These are phyloP conservation scores for Coenobita brevimanus DNA, from an alignment of 1,140 invertebrate genomes.

Conservation along the genomic window DNA sequence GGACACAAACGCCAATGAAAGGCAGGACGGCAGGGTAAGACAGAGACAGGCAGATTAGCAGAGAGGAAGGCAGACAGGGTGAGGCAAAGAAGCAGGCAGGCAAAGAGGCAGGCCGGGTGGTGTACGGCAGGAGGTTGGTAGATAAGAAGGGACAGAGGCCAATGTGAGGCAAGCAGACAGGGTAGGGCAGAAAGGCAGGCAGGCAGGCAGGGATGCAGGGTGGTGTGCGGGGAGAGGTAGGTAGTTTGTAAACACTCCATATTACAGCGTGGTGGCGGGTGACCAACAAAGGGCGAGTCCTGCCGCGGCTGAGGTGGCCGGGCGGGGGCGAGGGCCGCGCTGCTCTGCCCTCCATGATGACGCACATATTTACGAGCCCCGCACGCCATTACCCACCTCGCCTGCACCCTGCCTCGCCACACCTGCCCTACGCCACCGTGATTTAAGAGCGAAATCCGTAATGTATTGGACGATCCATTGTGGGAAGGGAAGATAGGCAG, in stretches of 20 bases:
- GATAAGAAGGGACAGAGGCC: too few relatives aligned
- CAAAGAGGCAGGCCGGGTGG: too few relatives aligned
- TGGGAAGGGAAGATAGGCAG: slow-evolving; percentile 29
- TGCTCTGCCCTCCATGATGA: slow-evolving; percentile 42
- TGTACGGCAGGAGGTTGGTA: too few relatives aligned
- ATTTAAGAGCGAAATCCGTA: slow-evolving; percentile 52
- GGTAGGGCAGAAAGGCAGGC: neutral
- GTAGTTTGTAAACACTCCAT: slow-evolving; percentile 53
- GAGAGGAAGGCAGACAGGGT: too few relatives aligned
- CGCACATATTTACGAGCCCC: slow-evolving; percentile 43
- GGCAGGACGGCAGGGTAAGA: neutral
- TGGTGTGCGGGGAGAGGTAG: neutral
- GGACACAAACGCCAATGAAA: too few relatives aligned
- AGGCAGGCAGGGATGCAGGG: neutral
- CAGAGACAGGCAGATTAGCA: neutral
- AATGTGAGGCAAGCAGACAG: neutral
- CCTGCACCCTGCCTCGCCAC: neutral
- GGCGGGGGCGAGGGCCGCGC: neutral
- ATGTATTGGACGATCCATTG: slow-evolving; percentile 44
- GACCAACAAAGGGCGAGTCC: neutral
- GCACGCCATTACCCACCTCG: neutral
- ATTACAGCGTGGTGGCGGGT: slow-evolving; percentile 29
- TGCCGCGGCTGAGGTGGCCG: neutral
- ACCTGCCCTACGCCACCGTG: slow-evolving; percentile 29
- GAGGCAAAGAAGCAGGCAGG: too few relatives aligned